A percentile compares a stretch with the other conserved stretches of the same genome.
Conservation (phyloP, 2,888 invertebrate genomes). For the Meliscaeva auricollis region DNA sequence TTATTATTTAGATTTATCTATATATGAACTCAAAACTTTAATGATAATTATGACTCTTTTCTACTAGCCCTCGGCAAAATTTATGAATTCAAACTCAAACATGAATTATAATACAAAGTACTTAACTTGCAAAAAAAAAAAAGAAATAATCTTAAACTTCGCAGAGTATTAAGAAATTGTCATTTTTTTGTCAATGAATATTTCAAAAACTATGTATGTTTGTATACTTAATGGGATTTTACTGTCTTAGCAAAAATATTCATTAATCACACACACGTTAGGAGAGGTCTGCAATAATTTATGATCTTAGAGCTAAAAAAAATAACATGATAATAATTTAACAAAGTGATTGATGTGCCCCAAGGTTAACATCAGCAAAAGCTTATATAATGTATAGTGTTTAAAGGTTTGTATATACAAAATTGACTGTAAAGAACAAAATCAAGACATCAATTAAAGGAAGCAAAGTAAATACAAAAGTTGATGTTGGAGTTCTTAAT, state of each 20-base stretch:
- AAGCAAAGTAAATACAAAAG: background rate
- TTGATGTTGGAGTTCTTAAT: conserved; percentile 14
- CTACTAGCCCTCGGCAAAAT: too few relatives aligned
- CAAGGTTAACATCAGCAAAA: conserved; percentile 12
- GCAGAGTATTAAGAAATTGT: too few relatives aligned
- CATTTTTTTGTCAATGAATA: conserved; percentile 9
- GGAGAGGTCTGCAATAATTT: background rate
- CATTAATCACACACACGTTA: conserved; percentile 9
- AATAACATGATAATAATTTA: conserved; percentile 20
- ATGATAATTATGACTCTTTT: too few relatives aligned
- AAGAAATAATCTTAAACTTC: too few relatives aligned
- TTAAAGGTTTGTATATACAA: background rate
- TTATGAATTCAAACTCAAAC: too few relatives aligned
- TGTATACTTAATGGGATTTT: conserved; percentile 10
- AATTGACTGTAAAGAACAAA: conserved; percentile 9
- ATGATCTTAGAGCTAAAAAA: conserved; percentile 3
- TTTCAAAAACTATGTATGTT: conserved; percentile 1
- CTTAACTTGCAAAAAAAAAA: too few relatives aligned
- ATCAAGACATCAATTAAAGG: conserved; percentile 16
- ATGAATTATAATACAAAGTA: too few relatives aligned
- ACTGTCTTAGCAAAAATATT: conserved; percentile 5
- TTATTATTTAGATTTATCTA: too few relatives aligned
- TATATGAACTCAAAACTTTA: too few relatives aligned
- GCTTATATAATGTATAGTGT: conserved; percentile 7
- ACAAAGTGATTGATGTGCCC: conserved; percentile 16